These are phyloP conservation scores for Leucoraja ocellata DNA, from an alignment of 2,797 vertebrate species.

Conservation along the genomic window DNA sequence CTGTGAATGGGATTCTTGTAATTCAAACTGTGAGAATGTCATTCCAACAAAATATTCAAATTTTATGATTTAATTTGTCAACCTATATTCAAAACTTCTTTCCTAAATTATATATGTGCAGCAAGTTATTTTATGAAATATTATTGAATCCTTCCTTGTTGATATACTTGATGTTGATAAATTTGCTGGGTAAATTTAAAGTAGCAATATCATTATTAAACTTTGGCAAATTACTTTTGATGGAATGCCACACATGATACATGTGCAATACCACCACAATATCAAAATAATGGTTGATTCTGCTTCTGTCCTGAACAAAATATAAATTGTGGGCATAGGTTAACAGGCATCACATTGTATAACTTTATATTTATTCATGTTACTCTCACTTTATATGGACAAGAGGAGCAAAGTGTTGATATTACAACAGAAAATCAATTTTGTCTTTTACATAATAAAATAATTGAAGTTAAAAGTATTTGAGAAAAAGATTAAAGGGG, in stretches of 20 bases:
- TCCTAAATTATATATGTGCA: background rate
- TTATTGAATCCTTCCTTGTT: background rate
- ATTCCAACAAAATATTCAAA: background rate
- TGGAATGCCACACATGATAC: background rate
- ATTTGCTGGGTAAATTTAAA: background rate
- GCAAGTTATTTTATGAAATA: background rate
- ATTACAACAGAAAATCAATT: background rate
- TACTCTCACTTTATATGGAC: background rate
- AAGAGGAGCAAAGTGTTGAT: background rate
- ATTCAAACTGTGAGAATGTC: background rate
- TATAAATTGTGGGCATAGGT: background rate
- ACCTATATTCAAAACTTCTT: background rate
- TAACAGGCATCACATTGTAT: background rate
- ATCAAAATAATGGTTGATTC: background rate
- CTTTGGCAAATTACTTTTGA: background rate
- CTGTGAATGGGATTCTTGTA: background rate
- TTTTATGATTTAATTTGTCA: background rate
- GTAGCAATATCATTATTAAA: background rate
- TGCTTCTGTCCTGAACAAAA: background rate
- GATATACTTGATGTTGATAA: background rate
- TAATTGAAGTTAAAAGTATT: background rate
- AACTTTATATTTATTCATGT: background rate
- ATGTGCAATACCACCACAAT: background rate
- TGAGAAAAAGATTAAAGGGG: background rate
- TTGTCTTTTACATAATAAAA: constrained; percentile 1